A percentile compares a stretch with the other conserved stretches of the same genome.
Conservation (phyloP, 2,797 vertebrate genomes). For the Telmatherina bonti region DNA sequence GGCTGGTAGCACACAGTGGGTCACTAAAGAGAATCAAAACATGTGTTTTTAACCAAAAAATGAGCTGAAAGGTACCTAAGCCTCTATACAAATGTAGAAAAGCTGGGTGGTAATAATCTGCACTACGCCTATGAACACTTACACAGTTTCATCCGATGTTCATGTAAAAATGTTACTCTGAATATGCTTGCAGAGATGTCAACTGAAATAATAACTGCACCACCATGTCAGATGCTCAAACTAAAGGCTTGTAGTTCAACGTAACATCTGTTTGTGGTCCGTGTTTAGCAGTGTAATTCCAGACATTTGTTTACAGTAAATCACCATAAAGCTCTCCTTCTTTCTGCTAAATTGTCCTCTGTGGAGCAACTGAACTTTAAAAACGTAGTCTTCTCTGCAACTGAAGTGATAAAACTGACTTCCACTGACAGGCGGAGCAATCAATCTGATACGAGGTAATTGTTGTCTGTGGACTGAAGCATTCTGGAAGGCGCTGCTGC, state of each 20-base stretch:
- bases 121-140: neutral
- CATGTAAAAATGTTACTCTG: neutral
- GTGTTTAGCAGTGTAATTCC: constrained; percentile 5
- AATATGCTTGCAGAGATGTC: neutral
- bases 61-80: constrained; percentile 1
- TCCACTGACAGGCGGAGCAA: constrained; percentile 30
- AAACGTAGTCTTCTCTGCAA: constrained; percentile 26
- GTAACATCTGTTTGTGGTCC: neutral
- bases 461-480: constrained; percentile 41
- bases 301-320: constrained; percentile 31
- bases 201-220: neutral
- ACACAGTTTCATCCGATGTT: neutral
- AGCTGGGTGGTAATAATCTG: neutral
- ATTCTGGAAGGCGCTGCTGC: constrained; percentile 37
- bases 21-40: neutral
- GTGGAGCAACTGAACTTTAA: constrained; percentile 20
- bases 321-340: constrained; percentile 27
- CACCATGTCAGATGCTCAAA: neutral
- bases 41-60: constrained; percentile 5
- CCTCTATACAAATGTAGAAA: neutral
- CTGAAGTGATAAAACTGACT: constrained; percentile 39
- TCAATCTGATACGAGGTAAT: constrained; percentile 63
- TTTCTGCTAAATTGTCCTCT: constrained; percentile 16
- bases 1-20: neutral
- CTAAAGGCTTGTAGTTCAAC: neutral